Percentiles rank a stretch among this genome's conserved stretches.
Evolutionary conservation across 2,113 vertebrate species (phyloP).

Genomic region (Genyomyrus donnyi): DNA sequence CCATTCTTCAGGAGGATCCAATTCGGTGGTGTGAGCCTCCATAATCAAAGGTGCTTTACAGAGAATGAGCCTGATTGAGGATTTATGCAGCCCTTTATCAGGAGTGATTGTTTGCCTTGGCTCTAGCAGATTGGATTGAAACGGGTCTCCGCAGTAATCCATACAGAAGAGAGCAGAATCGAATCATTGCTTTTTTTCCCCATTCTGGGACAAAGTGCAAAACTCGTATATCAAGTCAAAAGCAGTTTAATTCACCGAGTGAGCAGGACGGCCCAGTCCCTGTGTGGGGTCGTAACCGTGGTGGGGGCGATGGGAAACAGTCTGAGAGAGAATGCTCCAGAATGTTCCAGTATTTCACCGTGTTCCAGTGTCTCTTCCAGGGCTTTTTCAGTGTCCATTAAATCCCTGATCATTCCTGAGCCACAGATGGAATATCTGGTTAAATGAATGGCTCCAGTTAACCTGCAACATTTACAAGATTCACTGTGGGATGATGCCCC

Average conservation of each 20-base stretch:
- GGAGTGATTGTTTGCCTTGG: constrained; percentile 65
- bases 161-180: constrained; percentile 46
- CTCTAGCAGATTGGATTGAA: constrained; percentile 54
- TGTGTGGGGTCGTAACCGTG: background rate
- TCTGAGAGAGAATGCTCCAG: background rate
- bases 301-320: background rate
- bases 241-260: constrained; percentile 28
- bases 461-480: background rate
- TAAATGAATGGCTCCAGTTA: background rate
- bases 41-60: constrained; percentile 55
- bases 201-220: constrained; percentile 24
- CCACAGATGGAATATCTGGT: background rate
- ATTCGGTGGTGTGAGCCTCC: constrained; percentile 49
- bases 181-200: constrained; percentile 37
- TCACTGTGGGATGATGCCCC: background rate
- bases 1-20: constrained; percentile 41
- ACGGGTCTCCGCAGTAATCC: constrained; percentile 41
- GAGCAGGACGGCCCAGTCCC: background rate
- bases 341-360: background rate
- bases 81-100: constrained; percentile 63
- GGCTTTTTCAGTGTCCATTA: background rate
- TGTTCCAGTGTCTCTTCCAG: background rate
- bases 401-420: background rate
- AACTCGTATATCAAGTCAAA: constrained; percentile 31
- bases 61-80: constrained; percentile 60